phyloP scores from a whole-genome alignment of 2,888 invertebrate species.

The Doris montereyensis region DNA sequence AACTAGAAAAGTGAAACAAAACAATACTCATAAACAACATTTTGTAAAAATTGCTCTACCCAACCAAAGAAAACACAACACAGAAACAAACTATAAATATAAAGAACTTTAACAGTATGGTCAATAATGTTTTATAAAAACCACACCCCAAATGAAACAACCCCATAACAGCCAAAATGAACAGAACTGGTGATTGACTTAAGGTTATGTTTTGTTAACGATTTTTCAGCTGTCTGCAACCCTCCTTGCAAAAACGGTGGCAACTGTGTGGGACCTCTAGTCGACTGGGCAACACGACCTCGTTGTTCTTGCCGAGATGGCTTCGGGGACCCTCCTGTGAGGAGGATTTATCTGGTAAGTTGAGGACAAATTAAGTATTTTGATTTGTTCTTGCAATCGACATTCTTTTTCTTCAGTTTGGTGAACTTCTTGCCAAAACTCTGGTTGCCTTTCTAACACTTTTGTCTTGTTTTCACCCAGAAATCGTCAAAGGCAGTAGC shows the following conservation, averaged over 20 bases:
- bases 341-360: too few relatives aligned
- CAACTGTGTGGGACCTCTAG: constrained; percentile 3
- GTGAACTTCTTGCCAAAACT: not conserved
- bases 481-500: not conserved
- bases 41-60: too few relatives aligned
- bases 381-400: not conserved
- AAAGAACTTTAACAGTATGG: too few relatives aligned
- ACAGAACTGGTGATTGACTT: not conserved
- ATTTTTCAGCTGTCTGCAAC: constrained; percentile 34
- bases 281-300: constrained; percentile 17
- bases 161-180: not conserved
- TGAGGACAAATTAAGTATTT: too few relatives aligned
- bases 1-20: too few relatives aligned
- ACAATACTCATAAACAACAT: too few relatives aligned
- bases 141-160: not conserved
- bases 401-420: not conserved
- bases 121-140: not conserved
- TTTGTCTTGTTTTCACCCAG: not conserved
- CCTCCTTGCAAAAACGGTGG: constrained; percentile 28
- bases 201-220: not conserved
- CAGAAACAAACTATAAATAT: too few relatives aligned
- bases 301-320: constrained; percentile 23
- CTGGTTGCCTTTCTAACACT: not conserved
- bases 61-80: too few relatives aligned
- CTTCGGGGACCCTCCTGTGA: constrained; percentile 15